Evolutionary conservation across 2,888 invertebrate genomes (phyloP).

Genomic region (Himalopsyche kuldschensis): DNA sequence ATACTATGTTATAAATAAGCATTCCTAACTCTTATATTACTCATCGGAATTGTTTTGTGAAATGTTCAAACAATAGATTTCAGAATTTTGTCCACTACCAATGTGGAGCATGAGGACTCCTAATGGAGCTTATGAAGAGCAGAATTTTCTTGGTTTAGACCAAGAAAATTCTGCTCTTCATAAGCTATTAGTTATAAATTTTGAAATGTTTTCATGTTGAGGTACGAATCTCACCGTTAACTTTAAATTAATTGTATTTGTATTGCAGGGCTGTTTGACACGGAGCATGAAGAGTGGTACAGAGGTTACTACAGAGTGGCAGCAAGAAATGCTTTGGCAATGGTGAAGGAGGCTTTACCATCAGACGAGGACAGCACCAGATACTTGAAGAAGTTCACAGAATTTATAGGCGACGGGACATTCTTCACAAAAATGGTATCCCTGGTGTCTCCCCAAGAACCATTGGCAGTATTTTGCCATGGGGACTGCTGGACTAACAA

Average conservation of each 20-base stretch:
- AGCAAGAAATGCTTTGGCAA: conserved; percentile 64
- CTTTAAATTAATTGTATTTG: neutral
- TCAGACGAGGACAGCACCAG: conserved; percentile 51
- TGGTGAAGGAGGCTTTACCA: conserved; percentile 59
- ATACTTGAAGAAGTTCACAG: conserved; percentile 62
- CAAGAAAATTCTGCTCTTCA: too few relatives aligned
- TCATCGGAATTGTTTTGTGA: too few relatives aligned
- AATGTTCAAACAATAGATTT: too few relatives aligned
- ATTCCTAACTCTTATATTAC: too few relatives aligned
- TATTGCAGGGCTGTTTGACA: conserved; percentile 60
- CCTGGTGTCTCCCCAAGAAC: conserved; percentile 63
- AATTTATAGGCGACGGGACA: conserved; percentile 64
- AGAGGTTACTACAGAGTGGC: conserved; percentile 68
- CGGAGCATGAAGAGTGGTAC: conserved; percentile 70
- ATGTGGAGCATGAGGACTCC: too few relatives aligned
- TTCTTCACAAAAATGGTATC: conserved; percentile 71
- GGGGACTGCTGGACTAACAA: conserved; percentile 80
- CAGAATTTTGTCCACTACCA: too few relatives aligned
- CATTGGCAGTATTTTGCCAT: conserved; percentile 70
- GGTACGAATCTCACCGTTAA: too few relatives aligned
- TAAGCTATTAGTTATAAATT: too few relatives aligned
- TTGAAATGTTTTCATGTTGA: too few relatives aligned
- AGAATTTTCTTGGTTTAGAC: too few relatives aligned
- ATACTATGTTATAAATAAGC: too few relatives aligned
- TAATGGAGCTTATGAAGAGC: too few relatives aligned